These are phyloP conservation scores for Agrenia bidenticulata DNA, from an alignment of 2,888 invertebrate genomes.

Conservation along the genomic window DNA sequence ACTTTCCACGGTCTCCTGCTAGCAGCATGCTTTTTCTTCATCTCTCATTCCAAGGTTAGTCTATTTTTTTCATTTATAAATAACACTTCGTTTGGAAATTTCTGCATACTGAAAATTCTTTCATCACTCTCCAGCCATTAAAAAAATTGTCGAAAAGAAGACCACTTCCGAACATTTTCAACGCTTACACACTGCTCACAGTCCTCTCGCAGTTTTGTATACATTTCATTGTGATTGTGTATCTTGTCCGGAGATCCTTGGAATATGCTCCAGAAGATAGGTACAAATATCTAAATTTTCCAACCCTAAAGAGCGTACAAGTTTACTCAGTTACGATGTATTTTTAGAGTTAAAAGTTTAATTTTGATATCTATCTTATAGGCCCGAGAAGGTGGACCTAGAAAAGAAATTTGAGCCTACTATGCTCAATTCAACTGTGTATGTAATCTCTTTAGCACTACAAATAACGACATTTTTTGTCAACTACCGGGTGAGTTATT, in stretches of 20 bases:
- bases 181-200: constrained; percentile 92
- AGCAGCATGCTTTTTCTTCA: constrained; percentile 96
- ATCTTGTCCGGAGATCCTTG: constrained; percentile 80
- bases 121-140: constrained; percentile 69
- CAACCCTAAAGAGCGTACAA: no score
- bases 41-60: constrained; percentile 90
- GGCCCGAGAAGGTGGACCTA: constrained; percentile 66
- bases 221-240: constrained; percentile 88
- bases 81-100: background rate
- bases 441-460: constrained; percentile 94
- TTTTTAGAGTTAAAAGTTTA: constrained; percentile 19
- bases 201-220: constrained; percentile 92
- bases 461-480: constrained; percentile 99
- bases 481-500: constrained; percentile 83
- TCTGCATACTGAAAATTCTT: constrained; percentile 4
- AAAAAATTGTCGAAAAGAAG: constrained; percentile 88
- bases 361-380: constrained; percentile 33
- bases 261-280: constrained; percentile 64
- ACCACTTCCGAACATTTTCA: constrained; percentile 97
- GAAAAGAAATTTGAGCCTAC: constrained; percentile 87
- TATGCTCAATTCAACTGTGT: constrained; percentile 95
- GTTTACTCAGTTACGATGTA: constrained; percentile 5
- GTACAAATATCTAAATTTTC: constrained; percentile 27
- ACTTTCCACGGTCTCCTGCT: constrained; percentile 93
- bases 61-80: background rate